Conservation (phyloP, 92 coral and sea anemone genomes). For the Zoanthus sociatus region DNA sequence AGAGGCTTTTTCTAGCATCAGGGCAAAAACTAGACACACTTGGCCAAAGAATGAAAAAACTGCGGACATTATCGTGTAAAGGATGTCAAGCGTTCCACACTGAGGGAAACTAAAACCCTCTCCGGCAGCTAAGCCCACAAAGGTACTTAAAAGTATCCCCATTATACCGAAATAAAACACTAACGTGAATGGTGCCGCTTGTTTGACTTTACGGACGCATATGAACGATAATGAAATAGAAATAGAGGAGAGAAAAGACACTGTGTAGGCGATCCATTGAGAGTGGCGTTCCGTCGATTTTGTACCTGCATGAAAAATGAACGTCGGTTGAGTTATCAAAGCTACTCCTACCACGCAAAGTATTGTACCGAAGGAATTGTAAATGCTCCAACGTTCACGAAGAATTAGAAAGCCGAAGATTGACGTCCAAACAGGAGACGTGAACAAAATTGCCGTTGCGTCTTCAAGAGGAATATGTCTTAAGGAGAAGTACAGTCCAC, state of each 20-base stretch:
- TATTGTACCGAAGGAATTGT: slow-evolving; percentile 51
- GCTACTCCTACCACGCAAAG: slow-evolving; percentile 71
- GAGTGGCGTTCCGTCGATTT: neutral
- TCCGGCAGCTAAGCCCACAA: slow-evolving; percentile 16
- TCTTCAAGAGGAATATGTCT: slow-evolving; percentile 80
- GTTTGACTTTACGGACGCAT: slow-evolving; percentile 46
- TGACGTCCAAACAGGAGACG: slow-evolving; percentile 76
- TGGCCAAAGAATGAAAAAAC: slow-evolving; percentile 55
- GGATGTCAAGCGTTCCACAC: slow-evolving; percentile 38
- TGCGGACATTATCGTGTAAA: slow-evolving; percentile 26
- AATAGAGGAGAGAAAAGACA: slow-evolving; percentile 53
- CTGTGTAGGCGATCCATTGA: slow-evolving; percentile 43
- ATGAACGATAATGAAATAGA: slow-evolving; percentile 15
- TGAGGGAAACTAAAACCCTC: slow-evolving; percentile 46
- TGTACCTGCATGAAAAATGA: slow-evolving; percentile 28
- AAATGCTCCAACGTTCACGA: slow-evolving; percentile 62
- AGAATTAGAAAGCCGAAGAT: slow-evolving; percentile 74
- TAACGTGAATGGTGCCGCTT: slow-evolving; percentile 47
- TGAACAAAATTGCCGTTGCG: slow-evolving; percentile 74
- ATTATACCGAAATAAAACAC: slow-evolving; percentile 63
- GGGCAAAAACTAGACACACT: slow-evolving; percentile 48
- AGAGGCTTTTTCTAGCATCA: slow-evolving; percentile 55
- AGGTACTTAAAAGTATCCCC: slow-evolving; percentile 23
- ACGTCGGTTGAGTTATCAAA: slow-evolving; percentile 67
- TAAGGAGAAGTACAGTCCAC: slow-evolving; percentile 56